Percentiles rank a stretch among this genome's conserved stretches.
phyloP scores from a whole-genome alignment of 35 echinoderm and acorn worm genomes.

The Holothuria glaberrima region DNA sequence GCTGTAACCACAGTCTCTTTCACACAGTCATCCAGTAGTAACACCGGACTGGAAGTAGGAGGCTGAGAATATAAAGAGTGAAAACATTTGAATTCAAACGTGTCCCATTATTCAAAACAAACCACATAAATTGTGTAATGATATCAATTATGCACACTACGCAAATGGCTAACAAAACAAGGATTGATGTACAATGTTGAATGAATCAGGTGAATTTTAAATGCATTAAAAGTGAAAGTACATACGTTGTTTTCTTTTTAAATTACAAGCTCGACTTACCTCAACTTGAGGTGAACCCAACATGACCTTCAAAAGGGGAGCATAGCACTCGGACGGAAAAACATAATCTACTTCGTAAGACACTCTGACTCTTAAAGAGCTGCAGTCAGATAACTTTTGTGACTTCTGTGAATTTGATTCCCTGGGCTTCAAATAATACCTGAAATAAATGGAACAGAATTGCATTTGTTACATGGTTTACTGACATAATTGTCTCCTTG shows the following conservation, averaged over 20 bases:
- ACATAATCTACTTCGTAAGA: conserved; percentile 88
- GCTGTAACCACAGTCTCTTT: conserved; percentile 82
- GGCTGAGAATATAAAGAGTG: conserved; percentile 63
- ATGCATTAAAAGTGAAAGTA: no score
- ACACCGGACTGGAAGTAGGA: conserved; percentile 85
- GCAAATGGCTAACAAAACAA: no score
- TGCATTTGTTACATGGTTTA: no score
- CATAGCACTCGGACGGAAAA: conserved; percentile 87
- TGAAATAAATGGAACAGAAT: not conserved
- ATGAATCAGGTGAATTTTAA: no score
- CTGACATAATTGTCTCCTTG: no score
- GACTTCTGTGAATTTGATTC: conserved; percentile 63
- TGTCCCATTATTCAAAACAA: not conserved
- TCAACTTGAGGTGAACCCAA: conserved; percentile 79
- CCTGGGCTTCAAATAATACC: conserved; percentile 94
- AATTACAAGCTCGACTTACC: conserved; percentile 20
- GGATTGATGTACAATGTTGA: no score
- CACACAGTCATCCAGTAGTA: conserved; percentile 82
- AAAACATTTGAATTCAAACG: not conserved
- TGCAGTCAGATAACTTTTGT: conserved; percentile 56
- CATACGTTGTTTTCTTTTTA: no score
- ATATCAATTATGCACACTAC: no score
- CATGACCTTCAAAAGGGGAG: conserved; percentile 74
- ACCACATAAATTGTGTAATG: not conserved
- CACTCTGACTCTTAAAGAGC: conserved; percentile 79